These are phyloP conservation scores for Microtus oregoni DNA, from an alignment of 2,113 vertebrate species.

Conservation along the genomic window DNA sequence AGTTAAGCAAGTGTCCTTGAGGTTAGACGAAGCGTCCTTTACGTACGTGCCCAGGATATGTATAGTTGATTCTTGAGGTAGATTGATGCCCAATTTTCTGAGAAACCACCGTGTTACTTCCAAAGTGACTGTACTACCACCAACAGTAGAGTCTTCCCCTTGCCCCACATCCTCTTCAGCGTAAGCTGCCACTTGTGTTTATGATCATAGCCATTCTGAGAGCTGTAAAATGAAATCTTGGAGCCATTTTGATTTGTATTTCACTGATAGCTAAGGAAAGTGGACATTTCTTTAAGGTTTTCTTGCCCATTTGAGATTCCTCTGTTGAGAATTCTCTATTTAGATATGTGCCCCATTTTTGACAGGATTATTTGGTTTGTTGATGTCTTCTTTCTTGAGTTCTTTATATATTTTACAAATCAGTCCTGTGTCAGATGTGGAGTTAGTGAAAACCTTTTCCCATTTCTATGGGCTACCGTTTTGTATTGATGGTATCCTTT, in stretches of 20 bases:
- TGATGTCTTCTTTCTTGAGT: too few species aligned
- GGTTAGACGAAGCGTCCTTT: background rate
- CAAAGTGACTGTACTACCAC: background rate
- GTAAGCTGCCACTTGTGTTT: background rate
- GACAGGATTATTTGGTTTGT: too few species aligned
- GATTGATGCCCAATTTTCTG: background rate
- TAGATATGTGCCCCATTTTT: too few species aligned
- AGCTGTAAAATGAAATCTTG: background rate
- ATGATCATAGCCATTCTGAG: background rate
- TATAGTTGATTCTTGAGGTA: background rate
- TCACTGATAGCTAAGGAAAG: too few species aligned
- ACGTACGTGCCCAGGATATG: background rate
- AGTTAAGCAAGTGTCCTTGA: background rate
- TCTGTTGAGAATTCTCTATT: too few species aligned
- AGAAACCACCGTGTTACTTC: background rate
- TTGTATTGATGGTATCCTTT: too few species aligned
- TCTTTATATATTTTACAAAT: too few species aligned
- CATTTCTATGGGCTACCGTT: too few species aligned
- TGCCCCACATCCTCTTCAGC: background rate
- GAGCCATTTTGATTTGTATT: background rate
- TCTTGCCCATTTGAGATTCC: too few species aligned
- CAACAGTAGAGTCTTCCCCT: background rate
- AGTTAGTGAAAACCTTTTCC: too few species aligned
- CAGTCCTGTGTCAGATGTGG: too few species aligned
- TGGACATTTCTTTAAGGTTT: too few species aligned